Percentiles rank a stretch among this genome's conserved stretches.
phyloP scores from a whole-genome alignment of 2,797 vertebrate species.

The Coregonus ussuriensis region DNA sequence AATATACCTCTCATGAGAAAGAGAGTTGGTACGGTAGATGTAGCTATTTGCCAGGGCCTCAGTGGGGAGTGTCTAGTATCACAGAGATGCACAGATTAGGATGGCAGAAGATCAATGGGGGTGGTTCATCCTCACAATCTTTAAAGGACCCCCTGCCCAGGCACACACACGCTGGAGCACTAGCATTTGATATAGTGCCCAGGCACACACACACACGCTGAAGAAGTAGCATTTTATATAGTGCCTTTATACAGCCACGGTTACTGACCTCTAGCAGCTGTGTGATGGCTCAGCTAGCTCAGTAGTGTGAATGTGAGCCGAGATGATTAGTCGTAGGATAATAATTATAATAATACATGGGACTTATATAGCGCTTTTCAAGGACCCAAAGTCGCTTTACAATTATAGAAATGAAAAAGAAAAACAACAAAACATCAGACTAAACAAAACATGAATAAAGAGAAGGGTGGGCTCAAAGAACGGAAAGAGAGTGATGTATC shows the following conservation, averaged over 20 bases:
- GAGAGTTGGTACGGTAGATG: not conserved
- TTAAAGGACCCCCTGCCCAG: constrained; percentile 26
- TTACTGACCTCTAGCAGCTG: not conserved
- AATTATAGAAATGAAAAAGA: too few relatives aligned
- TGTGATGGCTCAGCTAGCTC: too few relatives aligned
- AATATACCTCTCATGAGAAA: not conserved
- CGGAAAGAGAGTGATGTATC: too few relatives aligned
- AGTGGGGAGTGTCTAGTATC: constrained; percentile 39
- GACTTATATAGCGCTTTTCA: too few relatives aligned
- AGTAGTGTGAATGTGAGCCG: too few relatives aligned
- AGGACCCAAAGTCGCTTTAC: too few relatives aligned
- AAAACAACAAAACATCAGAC: too few relatives aligned
- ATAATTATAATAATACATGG: too few relatives aligned
- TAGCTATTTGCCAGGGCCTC: constrained; percentile 26
- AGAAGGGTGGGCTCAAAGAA: too few relatives aligned
- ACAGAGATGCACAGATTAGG: constrained; percentile 38
- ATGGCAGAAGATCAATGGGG: constrained; percentile 56
- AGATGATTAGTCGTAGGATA: too few relatives aligned
- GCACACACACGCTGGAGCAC: constrained; percentile 19
- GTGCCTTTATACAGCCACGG: not conserved
- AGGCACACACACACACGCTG: not conserved
- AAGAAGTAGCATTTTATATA: not conserved
- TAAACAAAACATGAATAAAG: too few relatives aligned
- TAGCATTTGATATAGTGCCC: not conserved
- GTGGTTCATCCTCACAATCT: constrained; percentile 35